These are phyloP conservation scores for Actinia equina DNA, from an alignment of 64 coral and sea anemone species.

Conservation along the genomic window DNA sequence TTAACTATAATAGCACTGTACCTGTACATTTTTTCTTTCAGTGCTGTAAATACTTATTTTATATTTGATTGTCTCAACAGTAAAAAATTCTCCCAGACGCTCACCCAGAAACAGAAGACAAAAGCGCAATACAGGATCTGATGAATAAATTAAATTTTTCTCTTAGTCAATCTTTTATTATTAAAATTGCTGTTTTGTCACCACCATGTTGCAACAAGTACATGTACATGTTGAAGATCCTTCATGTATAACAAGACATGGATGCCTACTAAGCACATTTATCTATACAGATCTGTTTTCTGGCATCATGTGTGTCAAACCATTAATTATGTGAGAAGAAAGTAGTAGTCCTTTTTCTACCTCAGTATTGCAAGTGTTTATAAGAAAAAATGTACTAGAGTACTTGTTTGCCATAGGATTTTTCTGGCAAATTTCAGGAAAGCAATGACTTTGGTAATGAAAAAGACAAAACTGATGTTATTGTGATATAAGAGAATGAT, in stretches of 20 bases:
- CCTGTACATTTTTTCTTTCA: no score
- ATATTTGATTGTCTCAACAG: slow-evolving; percentile 24
- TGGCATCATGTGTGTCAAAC: not conserved
- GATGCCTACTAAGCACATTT: not conserved
- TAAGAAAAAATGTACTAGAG: not conserved
- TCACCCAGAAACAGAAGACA: slow-evolving; percentile 96
- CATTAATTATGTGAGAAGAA: not conserved
- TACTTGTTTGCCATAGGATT: not conserved
- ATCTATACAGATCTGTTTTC: not conserved
- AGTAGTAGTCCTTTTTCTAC: not conserved
- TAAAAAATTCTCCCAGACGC: slow-evolving; percentile 87
- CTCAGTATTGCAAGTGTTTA: not conserved
- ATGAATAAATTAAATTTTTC: slow-evolving; percentile 64
- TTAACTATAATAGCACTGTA: no score
- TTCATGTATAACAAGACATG: not conserved
- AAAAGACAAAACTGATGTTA: not conserved
- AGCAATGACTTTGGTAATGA: not conserved
- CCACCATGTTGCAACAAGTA: not conserved
- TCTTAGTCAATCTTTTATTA: slow-evolving; percentile 39
- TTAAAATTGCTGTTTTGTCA: slow-evolving; percentile 5
- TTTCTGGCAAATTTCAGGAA: not conserved
- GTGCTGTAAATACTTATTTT: not conserved
- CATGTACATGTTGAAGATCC: not conserved
- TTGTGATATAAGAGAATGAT: not conserved
- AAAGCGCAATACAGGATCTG: slow-evolving; percentile 94